Conservation (phyloP, 1,140 invertebrate species). For the Sycophaga agraensis region DNA sequence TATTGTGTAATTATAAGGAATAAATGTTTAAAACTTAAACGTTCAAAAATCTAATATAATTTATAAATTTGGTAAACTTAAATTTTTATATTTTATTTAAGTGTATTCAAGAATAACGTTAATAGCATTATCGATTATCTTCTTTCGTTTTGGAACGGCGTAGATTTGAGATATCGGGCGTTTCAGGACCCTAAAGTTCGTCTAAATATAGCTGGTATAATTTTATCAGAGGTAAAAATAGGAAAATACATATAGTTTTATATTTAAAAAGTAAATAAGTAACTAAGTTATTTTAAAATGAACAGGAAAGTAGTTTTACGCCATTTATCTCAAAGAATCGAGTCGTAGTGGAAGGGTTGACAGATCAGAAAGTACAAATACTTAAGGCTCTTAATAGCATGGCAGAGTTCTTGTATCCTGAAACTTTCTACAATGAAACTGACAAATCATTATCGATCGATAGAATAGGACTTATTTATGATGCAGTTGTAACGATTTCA, state of each 20-base stretch:
- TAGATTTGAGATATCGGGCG: constrained; percentile 40
- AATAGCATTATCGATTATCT: constrained; percentile 31
- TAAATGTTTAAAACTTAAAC: constrained; percentile 36
- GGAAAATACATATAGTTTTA: too few species aligned
- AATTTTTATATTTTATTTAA: neutral
- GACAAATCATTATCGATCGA: neutral
- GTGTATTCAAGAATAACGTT: too few species aligned
- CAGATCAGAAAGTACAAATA: too few species aligned
- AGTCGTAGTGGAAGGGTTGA: too few species aligned
- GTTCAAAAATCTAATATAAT: constrained; percentile 4
- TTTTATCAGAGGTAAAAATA: constrained; percentile 33
- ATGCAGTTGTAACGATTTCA: constrained; percentile 35
- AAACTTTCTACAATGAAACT: constrained; percentile 19
- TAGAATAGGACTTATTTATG: constrained; percentile 14
- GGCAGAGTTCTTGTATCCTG: constrained; percentile 39
- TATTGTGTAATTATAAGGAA: constrained; percentile 32
- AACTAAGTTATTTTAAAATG: too few species aligned
- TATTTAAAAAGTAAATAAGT: constrained; percentile 36
- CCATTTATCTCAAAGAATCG: too few species aligned
- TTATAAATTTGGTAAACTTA: neutral
- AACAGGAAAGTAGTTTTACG: neutral
- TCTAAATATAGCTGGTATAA: constrained; percentile 39
- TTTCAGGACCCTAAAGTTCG: constrained; percentile 38
- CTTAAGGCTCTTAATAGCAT: constrained; percentile 34
- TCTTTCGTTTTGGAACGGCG: constrained; percentile 40